Conservation (phyloP, 2,113 vertebrate species). For the Odocoileus hemionus region DNA sequence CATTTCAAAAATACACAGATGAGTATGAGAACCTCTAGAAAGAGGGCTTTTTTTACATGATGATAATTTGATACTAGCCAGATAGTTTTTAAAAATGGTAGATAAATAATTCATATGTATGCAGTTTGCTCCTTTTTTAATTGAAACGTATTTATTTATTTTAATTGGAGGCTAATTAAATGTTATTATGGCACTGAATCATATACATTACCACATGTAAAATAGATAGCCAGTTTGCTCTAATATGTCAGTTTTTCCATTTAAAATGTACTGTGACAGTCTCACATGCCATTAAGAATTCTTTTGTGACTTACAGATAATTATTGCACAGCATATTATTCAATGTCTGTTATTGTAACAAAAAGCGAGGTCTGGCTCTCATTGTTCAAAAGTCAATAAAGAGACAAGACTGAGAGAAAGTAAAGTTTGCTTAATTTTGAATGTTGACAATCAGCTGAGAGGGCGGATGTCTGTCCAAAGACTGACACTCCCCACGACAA, state of each 20-base stretch:
- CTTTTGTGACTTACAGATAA: background rate
- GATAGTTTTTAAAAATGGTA: background rate
- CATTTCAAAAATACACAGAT: background rate
- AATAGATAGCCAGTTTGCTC: background rate
- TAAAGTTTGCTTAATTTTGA: background rate
- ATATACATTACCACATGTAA: background rate
- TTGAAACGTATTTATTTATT: background rate
- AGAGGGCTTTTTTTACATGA: background rate
- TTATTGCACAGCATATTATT: background rate
- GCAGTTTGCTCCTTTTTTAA: background rate
- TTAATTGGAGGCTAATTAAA: background rate
- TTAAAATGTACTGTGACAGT: background rate
- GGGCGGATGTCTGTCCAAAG: background rate
- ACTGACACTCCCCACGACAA: background rate
- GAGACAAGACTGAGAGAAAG: background rate
- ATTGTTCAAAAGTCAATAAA: background rate
- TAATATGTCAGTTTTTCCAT: background rate
- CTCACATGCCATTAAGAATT: background rate
- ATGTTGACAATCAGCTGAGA: background rate
- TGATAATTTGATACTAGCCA: no score
- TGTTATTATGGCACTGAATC: background rate
- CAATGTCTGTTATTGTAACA: background rate
- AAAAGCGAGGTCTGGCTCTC: background rate
- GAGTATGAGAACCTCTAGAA: background rate
- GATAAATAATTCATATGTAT: background rate